Evolutionary conservation across 1,140 invertebrate species (phyloP), one percentile per base, ranked within the genome.

Genomic region (Acyrthosiphon pisum): DNA sequence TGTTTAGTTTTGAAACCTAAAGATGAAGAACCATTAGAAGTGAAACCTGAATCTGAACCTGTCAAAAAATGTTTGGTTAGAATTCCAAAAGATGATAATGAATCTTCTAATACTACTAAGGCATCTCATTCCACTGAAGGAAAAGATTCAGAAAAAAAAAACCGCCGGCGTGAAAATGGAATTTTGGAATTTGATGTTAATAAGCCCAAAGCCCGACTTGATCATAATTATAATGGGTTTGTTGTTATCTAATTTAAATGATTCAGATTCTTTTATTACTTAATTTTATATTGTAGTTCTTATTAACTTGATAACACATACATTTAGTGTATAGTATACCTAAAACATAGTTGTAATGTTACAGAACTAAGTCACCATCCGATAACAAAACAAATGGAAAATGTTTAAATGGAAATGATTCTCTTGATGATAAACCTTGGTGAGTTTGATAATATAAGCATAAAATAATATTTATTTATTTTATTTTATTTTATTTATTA

Each of bases 1-100:
- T 93, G 91, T 60, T 93, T 93, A 30, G 91, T 93, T n/a, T 44
- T 93, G 23, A 93, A 93, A 1, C 91, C 91, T 48, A 93, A 86
- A 86, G 81, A 93, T 56, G 91, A 93, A 53, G 91, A 93, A 30
- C 35, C 81, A 56, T 41, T 83, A 26, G 68, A 92, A 81, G 23
- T 86, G 56, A 37, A 86, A 86, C 26, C 20, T 53, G 81, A 84
- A 50, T 9, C 14, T 1, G 91, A 93, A 41, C 41, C 48, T n/a
- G 26, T 53, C 14, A 93, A 53, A 56, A 93, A 93, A 86, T 93
- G 91, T 93, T 93, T 93, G n/a, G 91, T 93, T 35, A 23, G 76
- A 50, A 53, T 93, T 68, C 81, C 81, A 86, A 93, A 93, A 56
- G 35, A 93, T 53, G 46, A 92, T 30, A 37, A 8, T 37, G 81